Base-by-base conservation (phyloP, 2,797 vertebrate genomes). In the Amphiprion clarkii region DNA sequence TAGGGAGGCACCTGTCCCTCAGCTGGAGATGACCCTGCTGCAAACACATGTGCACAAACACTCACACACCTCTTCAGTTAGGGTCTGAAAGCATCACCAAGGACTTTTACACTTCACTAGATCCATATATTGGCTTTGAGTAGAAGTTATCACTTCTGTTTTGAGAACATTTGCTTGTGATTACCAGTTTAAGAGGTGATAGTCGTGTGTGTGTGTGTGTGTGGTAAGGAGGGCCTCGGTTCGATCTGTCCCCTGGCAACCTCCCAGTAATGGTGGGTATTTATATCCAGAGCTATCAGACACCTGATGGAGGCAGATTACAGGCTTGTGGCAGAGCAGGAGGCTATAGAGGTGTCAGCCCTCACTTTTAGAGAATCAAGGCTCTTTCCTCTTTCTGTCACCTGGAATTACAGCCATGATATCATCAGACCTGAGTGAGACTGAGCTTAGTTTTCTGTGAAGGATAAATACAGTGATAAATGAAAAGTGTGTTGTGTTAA, bases 261-360 rank as follows among this genome's bases (percentile, higher is more conserved):
- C 73, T 71, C 56, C 68, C 53, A 2, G 81, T 91, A 91, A 93
- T 91, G 73, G 84, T 12, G 52, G 59, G 85, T 93, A 90, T 93
- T 87, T 93, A 87, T 89, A 89, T 80, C 80, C 68, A 52, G 73
- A 67, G 80, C 82, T 64, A 79, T 87, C 85, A 84, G 79, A 84
- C 81, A 83, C 72, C 81, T 89, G 92, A 92, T 90, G 85, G 89
- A 80, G 71, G 81, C 53, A 83, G 79, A 93, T 90, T 90, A 76
- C 84, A 90, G 84, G 78, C 69, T 88, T 70, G 66, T 16, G 66
- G 54, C 54, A 70, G 33, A 62, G 58, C 75, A 87, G 83, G 82
- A 74, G 71, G 65, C 79, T 74, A 39, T 83, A 62, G 53, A 83
- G 61, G 46, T 85, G 89, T 87, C 80, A 85, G 63, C 67, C 64